Evolutionary conservation across 2,113 vertebrate species (phyloP).

Genomic region (Pimephales promelas): DNA sequence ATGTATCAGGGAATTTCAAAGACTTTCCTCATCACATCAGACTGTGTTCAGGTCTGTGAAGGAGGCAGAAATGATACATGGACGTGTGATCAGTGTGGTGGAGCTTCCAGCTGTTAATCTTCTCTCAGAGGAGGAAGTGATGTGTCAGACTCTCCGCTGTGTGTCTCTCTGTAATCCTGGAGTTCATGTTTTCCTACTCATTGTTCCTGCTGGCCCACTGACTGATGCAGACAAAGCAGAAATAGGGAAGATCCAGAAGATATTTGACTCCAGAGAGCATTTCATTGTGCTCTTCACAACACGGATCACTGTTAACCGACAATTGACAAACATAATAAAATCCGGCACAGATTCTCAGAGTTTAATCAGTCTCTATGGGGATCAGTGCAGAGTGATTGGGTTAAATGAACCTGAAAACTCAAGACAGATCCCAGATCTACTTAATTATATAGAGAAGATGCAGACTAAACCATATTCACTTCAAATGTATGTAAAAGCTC

Average conservation of each 20-base stretch:
- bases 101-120: slow-evolving; percentile 39
- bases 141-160: no score
- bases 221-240: neutral
- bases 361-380: no score
- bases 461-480: no score
- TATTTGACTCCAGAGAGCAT: neutral
- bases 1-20: no score
- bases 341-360: no score
- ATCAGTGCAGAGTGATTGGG: no score
- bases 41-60: no score
- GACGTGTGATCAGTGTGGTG: slow-evolving; percentile 5
- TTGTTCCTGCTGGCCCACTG: neutral
- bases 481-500: neutral
- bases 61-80: neutral
- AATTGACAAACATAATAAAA: neutral
- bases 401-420: no score
- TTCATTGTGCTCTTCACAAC: neutral
- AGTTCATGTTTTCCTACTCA: no score
- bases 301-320: neutral
- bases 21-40: no score
- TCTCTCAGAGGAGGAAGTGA: slow-evolving; percentile 33
- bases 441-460: neutral
- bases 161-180: no score
- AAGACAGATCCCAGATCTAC: no score
- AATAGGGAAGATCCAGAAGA: neutral